Conservation (phyloP, 2,888 invertebrate species). For the Ernsta delagoae region DNA sequence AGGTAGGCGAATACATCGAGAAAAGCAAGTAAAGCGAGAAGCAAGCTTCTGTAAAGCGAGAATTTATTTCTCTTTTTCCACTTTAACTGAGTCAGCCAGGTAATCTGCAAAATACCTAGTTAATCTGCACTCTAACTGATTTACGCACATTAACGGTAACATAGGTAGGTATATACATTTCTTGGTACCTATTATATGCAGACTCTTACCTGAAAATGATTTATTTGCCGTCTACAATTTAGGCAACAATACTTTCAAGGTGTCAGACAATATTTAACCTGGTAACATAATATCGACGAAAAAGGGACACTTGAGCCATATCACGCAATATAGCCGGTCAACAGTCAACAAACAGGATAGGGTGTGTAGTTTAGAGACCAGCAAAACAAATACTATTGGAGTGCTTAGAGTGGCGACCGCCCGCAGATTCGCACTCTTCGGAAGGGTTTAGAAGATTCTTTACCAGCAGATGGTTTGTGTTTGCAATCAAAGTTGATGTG, state of each 20-base stretch:
- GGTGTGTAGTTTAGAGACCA: constrained; percentile 57
- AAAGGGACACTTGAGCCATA: constrained; percentile 46
- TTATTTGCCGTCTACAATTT: background rate
- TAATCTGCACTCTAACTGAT: too few species aligned
- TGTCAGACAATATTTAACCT: constrained; percentile 25
- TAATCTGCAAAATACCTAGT: too few species aligned
- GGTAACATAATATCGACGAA: constrained; percentile 49
- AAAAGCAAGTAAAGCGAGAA: too few species aligned
- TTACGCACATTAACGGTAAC: too few species aligned
- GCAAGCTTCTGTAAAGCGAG: too few species aligned
- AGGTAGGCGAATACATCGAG: too few species aligned
- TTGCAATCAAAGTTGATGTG: constrained; percentile 5
- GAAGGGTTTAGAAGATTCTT: constrained; percentile 47
- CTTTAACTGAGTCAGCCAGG: too few species aligned
- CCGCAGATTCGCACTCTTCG: constrained; percentile 69
- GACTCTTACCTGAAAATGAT: background rate
- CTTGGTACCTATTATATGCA: too few species aligned
- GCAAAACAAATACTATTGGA: constrained; percentile 65
- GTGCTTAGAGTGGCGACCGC: constrained; percentile 60
- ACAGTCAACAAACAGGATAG: constrained; percentile 46
- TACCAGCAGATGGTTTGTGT: constrained; percentile 43
- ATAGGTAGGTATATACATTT: too few species aligned
- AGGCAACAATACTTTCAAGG: constrained; percentile 2
- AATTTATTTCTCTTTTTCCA: too few species aligned
- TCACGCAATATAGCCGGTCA: constrained; percentile 50